Base-by-base conservation (phyloP, 2,888 invertebrate species). In the Teleogryllus oceanicus region DNA sequence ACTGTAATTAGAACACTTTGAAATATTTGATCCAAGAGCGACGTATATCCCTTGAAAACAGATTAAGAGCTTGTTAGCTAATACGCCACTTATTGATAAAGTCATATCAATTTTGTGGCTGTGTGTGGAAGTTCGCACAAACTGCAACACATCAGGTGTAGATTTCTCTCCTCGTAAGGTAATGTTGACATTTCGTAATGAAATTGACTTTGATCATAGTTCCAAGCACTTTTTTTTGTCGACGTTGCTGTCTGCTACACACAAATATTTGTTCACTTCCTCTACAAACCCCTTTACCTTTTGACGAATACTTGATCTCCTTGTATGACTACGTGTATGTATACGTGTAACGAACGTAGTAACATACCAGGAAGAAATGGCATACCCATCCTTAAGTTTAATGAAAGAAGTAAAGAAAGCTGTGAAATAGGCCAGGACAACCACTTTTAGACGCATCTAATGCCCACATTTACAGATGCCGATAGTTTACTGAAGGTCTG, bases 161-260 rank as follows among this genome's bases (percentile, higher is more conserved):
- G 75, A 18, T 75, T 75, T 75, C 75, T 75, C 75, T 75, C 11
- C 75, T 75, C 75, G 11, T 75, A 2, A 21, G 75, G 10, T 49
- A 75, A 12, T 75, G 75, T 75, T 75, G 75, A 75, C 62, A 75
- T 75, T 75, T 75, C 75, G n/a, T 75, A 75, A 62, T 62, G 12
- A 5, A 62, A 62, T 62, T 62, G 12, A 62, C 5, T 16, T 62
- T 62, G 62, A 4, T 62, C 62, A 5, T 49, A 49, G 49, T 75
- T 75, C 75, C 78, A 75, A 78, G 74, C 75, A 75, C 1, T 21
- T 78, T 78, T 20, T 3, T 78, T 78, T 89, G 83, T 89, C 89
- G 87, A 85, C 88, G 86, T 89, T 89, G 87, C 88, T 88, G 84
- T 89, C 89, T 87, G 87, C 85, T 87, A 87, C 87, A 88, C 24